Base-by-base conservation (phyloP, 2,888 invertebrate genomes). In the Diploptera punctata region DNA sequence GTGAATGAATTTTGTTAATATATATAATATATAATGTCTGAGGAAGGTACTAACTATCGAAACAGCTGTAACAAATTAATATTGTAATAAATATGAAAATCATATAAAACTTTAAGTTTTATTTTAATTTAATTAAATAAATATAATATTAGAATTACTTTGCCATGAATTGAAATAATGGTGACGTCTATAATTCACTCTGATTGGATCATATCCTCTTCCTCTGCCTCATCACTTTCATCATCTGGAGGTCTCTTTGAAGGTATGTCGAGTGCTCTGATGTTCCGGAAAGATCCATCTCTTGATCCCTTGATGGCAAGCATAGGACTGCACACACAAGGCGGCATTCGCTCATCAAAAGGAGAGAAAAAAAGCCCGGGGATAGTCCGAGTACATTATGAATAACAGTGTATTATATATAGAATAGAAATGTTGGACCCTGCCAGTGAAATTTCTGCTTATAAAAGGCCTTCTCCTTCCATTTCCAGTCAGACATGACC, bases 191-290 rank as follows among this genome's bases (percentile, higher is more conserved):
- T n/a, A n/a, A n/a, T n/a, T n/a, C n/a, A n/a, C n/a, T 47, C n/a
- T 47, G 9, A n/a, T 47, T n/a, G 31, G 31, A n/a, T 31, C 60
- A 60, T 38, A 62, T 62, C 38, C 38, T 31, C 29, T 60, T 29
- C 61, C 57, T 57, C 29, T 29, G 16, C 16, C 1, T 29, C 2
- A 16, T 57, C 57, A 44, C 26, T 47, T 47, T 65, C 44, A 65
- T 65, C 65, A 24, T 65, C 47, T 65, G n/a, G n/a, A 44, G n/a
- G 44, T 65, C 47, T n/a, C 26, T 65, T 26, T 65, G 65, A 44
- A 65, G 44, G 47, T 16, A 26, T 0, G 21, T n/a, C 9, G 38
- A 29, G 29, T n/a, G 31, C 1, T n/a, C 65, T 47, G 65, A 65
- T 47, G 65, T 47, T 26, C 65, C 65, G 29, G 65, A 65, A 65